Conservation (phyloP, 2,797 vertebrate species). For the Channallabes apus region DNA sequence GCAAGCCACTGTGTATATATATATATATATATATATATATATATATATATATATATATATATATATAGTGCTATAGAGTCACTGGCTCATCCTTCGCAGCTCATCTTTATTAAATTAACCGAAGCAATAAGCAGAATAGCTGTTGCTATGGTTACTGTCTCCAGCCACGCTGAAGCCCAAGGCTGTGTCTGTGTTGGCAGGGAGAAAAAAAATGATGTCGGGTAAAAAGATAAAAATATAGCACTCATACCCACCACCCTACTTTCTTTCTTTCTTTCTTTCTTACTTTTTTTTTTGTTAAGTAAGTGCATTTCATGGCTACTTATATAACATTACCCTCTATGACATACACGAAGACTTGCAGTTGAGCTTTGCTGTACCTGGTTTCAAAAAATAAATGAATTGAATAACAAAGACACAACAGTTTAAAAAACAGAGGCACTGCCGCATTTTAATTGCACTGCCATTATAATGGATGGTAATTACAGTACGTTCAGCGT, state of each 20-base stretch:
- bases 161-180: conserved; percentile 13
- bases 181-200: conserved; percentile 8
- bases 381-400: not conserved
- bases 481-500: conserved; percentile 2
- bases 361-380: not conserved
- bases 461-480: not conserved
- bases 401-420: not conserved
- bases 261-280: not conserved
- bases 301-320: not conserved
- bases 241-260: not conserved
- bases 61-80: not conserved
- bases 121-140: conserved; percentile 1
- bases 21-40: no score
- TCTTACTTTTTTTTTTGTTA: not conserved
- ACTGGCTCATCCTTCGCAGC: conserved; percentile 2
- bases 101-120: conserved; percentile 29
- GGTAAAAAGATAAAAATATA: not conserved
- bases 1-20: no score
- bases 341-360: not conserved
- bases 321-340: not conserved
- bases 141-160: conserved; percentile 28
- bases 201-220: not conserved
- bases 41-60: no score
- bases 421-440: not conserved
- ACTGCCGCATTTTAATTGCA: conserved; percentile 8